Conservation (phyloP, 2,113 vertebrate species). For the Mobula birostris region DNA sequence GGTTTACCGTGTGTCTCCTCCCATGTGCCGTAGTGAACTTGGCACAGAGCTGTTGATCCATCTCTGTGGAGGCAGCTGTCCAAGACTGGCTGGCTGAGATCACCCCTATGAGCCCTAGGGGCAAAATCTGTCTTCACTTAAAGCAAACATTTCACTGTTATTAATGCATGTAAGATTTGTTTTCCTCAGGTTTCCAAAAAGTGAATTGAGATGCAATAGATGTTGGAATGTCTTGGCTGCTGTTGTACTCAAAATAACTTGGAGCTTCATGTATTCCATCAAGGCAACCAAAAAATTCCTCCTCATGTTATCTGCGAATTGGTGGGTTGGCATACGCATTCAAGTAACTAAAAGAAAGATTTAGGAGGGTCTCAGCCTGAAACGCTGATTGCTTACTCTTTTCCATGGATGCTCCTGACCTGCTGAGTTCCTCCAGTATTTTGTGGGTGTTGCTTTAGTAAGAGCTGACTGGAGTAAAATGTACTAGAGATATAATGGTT, state of each 20-base stretch:
- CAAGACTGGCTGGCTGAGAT: conserved; percentile 78
- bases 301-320: background rate
- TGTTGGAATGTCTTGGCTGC: background rate
- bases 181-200: background rate
- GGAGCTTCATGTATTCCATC: background rate
- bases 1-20: conserved; percentile 48
- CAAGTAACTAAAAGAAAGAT: background rate
- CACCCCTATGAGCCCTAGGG: conserved; percentile 74
- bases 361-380: too few relatives aligned
- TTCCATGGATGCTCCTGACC: too few relatives aligned
- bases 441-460: too few relatives aligned
- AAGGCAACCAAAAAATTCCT: background rate
- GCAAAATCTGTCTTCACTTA: conserved; percentile 67
- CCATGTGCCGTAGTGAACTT: conserved; percentile 52
- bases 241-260: background rate
- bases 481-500: background rate
- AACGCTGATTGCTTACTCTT: too few relatives aligned
- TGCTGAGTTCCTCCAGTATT: too few relatives aligned
- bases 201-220: background rate
- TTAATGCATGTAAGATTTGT: background rate
- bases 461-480: background rate
- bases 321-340: background rate
- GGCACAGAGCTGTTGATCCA: conserved; percentile 77
- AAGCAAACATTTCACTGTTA: conserved; percentile 25
- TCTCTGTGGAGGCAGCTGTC: conserved; percentile 82